Percentiles rank a stretch among this genome's conserved stretches.
phyloP scores from a whole-genome alignment of 1,140 invertebrate species.

The Drosophila trapezifrons region DNA sequence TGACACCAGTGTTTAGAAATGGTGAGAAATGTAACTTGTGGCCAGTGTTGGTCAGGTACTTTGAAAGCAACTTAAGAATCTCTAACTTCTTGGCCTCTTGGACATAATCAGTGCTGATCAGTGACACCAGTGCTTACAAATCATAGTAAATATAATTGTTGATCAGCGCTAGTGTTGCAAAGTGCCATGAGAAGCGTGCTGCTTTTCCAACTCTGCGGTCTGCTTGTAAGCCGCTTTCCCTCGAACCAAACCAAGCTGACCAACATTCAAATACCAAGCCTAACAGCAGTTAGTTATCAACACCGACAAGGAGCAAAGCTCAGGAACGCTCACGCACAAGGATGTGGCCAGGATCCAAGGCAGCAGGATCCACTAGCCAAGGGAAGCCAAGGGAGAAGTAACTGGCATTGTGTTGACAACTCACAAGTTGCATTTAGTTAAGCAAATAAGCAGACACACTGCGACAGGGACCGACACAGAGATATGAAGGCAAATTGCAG shows the following conservation, averaged over 20 bases:
- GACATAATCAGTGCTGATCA: slow-evolving; percentile 15
- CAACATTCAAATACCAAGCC: slow-evolving; percentile 44
- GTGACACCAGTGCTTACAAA: not conserved
- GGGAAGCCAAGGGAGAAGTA: slow-evolving; percentile 15
- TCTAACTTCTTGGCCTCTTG: not conserved
- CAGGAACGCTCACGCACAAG: slow-evolving; percentile 2
- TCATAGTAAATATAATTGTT: not conserved
- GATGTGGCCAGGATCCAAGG: slow-evolving; percentile 5
- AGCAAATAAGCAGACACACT: slow-evolving; percentile 65
- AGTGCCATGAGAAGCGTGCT: not conserved
- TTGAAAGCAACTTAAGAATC: not conserved
- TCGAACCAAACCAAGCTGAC: slow-evolving; percentile 31
- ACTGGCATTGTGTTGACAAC: slow-evolving; percentile 72
- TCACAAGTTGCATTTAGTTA: slow-evolving; percentile 80
- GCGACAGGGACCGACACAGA: slow-evolving; percentile 2
- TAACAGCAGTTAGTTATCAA: slow-evolving; percentile 59
- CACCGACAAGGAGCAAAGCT: slow-evolving; percentile 30
- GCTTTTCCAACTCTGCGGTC: not conserved
- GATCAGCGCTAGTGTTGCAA: slow-evolving; percentile 2
- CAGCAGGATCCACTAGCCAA: no score
- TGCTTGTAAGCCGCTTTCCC: slow-evolving; percentile 5
- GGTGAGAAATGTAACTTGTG: not conserved
- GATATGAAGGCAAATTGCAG: slow-evolving; percentile 60
- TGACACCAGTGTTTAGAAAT: not conserved
- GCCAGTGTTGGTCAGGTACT: not conserved